These are phyloP conservation scores for Brachionus asplanchnoidis DNA, from an alignment of 1,140 invertebrate genomes.

Conservation along the genomic window DNA sequence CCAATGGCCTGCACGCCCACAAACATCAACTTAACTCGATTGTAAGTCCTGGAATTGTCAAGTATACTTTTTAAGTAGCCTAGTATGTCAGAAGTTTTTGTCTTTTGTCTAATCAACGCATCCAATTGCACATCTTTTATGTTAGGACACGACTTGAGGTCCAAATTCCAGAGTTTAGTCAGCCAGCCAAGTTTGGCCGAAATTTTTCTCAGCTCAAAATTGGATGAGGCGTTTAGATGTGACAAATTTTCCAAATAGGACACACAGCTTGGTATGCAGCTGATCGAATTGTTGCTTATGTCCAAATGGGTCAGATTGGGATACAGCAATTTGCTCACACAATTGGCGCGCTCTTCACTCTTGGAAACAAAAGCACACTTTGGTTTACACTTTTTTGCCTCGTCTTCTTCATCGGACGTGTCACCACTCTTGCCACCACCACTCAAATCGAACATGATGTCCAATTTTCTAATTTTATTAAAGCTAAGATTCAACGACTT, in stretches of 20 bases:
- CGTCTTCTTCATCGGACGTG: background rate
- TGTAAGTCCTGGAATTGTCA: constrained; percentile 79
- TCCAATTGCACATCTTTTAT: constrained; percentile 71
- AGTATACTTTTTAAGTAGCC: constrained; percentile 77
- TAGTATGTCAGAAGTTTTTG: constrained; percentile 91
- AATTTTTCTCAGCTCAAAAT: constrained; percentile 60
- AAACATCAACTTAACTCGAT: constrained; percentile 93
- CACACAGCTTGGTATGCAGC: constrained; percentile 74
- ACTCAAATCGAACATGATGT: constrained; percentile 2
- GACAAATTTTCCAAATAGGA: constrained; percentile 80
- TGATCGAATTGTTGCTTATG: constrained; percentile 78
- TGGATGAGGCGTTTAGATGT: constrained; percentile 86
- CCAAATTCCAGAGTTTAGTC: constrained; percentile 87
- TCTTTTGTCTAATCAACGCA: constrained; percentile 65
- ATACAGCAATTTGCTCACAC: constrained; percentile 67
- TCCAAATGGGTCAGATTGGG: constrained; percentile 91
- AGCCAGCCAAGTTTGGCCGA: constrained; percentile 90
- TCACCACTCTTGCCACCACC: constrained; percentile 64
- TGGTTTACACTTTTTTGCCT: background rate
- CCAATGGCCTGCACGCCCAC: constrained; percentile 88
- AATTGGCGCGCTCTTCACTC: constrained; percentile 14
- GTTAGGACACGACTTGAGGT: constrained; percentile 76
- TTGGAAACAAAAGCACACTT: constrained; percentile 57
- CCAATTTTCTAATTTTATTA: constrained; percentile 40
- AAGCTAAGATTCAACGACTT: constrained; percentile 41